These are phyloP conservation scores for Erpetoichthys calabaricus DNA, from an alignment of 2,797 vertebrate species.

Conservation along the genomic window DNA sequence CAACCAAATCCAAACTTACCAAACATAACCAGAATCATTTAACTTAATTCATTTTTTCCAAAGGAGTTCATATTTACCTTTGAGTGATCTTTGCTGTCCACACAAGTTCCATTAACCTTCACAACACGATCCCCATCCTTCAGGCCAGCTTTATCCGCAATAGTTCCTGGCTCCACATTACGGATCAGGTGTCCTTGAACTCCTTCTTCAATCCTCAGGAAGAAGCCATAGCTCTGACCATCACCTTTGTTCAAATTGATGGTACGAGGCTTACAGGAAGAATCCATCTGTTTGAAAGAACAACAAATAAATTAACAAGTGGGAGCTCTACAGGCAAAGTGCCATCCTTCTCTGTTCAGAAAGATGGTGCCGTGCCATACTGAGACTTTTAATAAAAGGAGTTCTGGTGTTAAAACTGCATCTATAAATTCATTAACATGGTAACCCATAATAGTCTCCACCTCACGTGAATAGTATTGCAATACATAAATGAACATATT, in stretches of 20 bases:
- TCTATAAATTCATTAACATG: neutral
- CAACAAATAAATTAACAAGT: constrained; percentile 17
- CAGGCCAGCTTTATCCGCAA: constrained; percentile 72
- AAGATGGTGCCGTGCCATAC: neutral
- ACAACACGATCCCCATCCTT: constrained; percentile 82
- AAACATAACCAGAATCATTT: no score
- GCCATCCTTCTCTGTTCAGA: neutral
- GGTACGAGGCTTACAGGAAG: constrained; percentile 46
- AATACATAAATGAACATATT: no score
- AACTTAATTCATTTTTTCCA: no score
- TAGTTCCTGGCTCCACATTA: constrained; percentile 58
- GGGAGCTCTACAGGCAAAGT: neutral
- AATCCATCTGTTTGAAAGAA: constrained; percentile 47
- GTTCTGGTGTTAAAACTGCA: neutral
- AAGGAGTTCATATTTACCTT: no score
- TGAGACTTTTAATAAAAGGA: neutral
- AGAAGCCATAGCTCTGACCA: constrained; percentile 72
- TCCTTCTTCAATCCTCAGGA: constrained; percentile 63
- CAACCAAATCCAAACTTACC: no score
- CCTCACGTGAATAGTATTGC: no score
- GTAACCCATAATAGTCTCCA: no score
- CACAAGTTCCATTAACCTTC: constrained; percentile 67
- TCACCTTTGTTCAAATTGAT: constrained; percentile 63
- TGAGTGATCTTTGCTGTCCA: constrained; percentile 63
- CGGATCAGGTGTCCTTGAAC: constrained; percentile 76